Conservation (phyloP, 1,140 invertebrate genomes). For the Brachionus sp. region DNA sequence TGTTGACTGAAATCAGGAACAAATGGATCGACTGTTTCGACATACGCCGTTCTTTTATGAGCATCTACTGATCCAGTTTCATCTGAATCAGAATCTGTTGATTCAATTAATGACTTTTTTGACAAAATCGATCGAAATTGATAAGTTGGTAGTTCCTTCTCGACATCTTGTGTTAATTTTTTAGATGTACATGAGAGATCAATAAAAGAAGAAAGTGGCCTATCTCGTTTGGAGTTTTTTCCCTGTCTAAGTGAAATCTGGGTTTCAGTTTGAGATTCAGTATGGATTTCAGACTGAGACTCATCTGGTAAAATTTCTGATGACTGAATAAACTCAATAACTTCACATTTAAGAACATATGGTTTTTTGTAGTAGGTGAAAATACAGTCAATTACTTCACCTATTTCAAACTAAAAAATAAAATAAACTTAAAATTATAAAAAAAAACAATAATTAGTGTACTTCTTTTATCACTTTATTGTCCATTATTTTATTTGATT, state of each 20-base stretch:
- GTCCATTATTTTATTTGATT: background rate
- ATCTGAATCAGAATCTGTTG: background rate
- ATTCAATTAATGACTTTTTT: constrained; percentile 1
- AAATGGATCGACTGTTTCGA: background rate
- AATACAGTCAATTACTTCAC: background rate
- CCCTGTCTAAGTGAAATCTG: background rate
- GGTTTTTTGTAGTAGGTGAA: background rate
- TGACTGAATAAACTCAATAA: background rate
- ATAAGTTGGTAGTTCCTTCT: background rate
- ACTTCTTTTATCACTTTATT: background rate
- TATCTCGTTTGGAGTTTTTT: background rate
- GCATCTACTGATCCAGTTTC: background rate
- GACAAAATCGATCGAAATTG: background rate
- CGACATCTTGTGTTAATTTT: background rate
- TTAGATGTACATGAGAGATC: background rate
- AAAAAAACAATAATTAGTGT: background rate
- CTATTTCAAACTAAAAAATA: background rate
- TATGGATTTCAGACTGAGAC: background rate
- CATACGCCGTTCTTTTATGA: background rate
- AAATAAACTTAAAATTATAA: background rate
- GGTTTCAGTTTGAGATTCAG: background rate
- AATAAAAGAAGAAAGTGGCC: background rate
- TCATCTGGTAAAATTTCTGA: background rate
- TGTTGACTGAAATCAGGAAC: background rate
- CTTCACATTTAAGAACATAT: background rate